phyloP scores from a whole-genome alignment of 2,113 vertebrate species.

The Gallinago media region DNA sequence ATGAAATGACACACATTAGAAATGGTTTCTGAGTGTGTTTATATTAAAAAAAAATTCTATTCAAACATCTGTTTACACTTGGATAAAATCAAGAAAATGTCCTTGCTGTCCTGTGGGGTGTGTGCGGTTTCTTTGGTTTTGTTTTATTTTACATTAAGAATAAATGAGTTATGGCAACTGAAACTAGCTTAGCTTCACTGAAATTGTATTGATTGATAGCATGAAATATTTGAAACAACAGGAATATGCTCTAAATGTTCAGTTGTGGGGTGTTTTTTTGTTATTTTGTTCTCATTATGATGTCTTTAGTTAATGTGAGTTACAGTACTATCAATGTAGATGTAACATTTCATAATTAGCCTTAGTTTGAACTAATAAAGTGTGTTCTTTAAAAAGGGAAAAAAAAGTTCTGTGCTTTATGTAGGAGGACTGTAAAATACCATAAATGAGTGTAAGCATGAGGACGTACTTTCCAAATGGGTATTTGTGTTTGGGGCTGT shows the following conservation, averaged over 20 bases:
- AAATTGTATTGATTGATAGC: neutral
- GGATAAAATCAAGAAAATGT: neutral
- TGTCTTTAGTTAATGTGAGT: neutral
- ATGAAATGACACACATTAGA: neutral
- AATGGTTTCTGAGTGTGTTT: neutral
- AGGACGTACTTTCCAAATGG: neutral
- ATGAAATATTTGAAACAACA: neutral
- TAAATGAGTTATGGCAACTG: neutral
- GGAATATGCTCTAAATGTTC: neutral
- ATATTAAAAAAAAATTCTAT: neutral
- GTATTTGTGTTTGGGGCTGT: neutral
- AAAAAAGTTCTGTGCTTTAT: neutral
- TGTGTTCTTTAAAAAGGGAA: neutral
- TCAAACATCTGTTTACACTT: conserved; percentile 35
- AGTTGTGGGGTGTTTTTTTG: neutral
- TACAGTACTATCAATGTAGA: neutral
- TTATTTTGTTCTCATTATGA: neutral
- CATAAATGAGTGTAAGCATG: neutral
- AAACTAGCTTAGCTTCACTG: neutral
- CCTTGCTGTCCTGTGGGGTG: neutral
- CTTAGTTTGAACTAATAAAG: neutral
- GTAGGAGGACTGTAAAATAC: neutral
- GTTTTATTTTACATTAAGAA: neutral
- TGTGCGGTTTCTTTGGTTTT: neutral
- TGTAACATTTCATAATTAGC: neutral